Evolutionary conservation across 2,888 invertebrate genomes (phyloP), one percentile per base, ranked within the genome.

Genomic region (Teleiodes luculella): DNA sequence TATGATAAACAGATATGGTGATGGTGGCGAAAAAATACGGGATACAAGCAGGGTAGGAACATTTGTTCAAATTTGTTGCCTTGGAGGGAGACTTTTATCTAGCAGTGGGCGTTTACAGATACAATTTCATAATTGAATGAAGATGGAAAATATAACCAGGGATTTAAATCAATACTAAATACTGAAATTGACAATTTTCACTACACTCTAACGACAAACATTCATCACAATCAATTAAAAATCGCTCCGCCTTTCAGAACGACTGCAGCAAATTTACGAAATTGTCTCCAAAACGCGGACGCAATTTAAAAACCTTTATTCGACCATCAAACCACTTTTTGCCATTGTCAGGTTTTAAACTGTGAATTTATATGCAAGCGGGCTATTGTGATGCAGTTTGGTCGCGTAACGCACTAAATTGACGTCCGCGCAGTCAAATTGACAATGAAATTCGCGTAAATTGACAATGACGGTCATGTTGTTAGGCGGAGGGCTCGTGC

Each of bases 261-360:
- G 13, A n/a, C 20, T 43, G 43, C 43, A 43, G n/a, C 43, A 43
- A 43, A 28, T 43, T 28, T 43, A 43, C 43, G 20, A 43, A 43
- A 43, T 43, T 13, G 43, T 20, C 6, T 13, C 28, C 8, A 20
- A 41, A 43, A 43, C 28, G 43, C 43, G 43, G 13, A 28, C 28
- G 43, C 43, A 43, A 43, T 43, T 43, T 28, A 43, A 43, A 43
- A 43, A 43, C 43, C 43, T 43, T 43, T 43, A 43, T 43, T 43
- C 43, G 7, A 20, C 28, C 43, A 43, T 43, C 43, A 43, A 43
- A 28, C 43, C 43, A 20, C 37, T 43, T 43, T 43, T 43, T 43
- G 24, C 43, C 43, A 28, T 43, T 43, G 43, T 43, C 43, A 43
- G 43, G 20, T 13, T 43, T 43, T 43, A 43, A 43, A 43, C 43